Evolutionary conservation across 2,113 vertebrate species (phyloP).

Genomic region (Laterallus jamaicensis): DNA sequence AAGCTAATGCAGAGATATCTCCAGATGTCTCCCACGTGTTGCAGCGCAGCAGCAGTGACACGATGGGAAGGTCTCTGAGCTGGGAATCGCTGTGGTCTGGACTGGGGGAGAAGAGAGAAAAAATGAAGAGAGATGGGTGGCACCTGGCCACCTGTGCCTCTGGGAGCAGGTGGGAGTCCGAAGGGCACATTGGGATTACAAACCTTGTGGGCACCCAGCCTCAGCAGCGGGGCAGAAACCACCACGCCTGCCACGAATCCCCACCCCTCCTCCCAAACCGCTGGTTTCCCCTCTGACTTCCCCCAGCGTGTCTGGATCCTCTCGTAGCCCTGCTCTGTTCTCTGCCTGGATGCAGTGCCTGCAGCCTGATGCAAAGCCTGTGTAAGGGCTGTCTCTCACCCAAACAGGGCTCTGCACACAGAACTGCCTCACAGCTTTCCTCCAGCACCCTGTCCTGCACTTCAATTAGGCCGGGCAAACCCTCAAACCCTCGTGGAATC

Average conservation of each 20-base stretch:
- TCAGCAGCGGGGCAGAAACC: not conserved
- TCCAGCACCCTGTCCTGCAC: not conserved
- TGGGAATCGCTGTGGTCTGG: not conserved
- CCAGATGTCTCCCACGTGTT: not conserved
- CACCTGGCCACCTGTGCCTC: not conserved
- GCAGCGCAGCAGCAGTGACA: not conserved
- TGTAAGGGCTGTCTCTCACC: not conserved
- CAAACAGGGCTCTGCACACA: not conserved
- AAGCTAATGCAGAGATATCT: not conserved
- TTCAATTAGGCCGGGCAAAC: not conserved
- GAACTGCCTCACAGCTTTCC: not conserved
- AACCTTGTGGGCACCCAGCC: not conserved
- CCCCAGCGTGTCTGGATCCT: not conserved
- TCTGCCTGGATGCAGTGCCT: not conserved
- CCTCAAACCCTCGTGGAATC: not conserved
- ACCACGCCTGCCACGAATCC: not conserved
- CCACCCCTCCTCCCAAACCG: not conserved
- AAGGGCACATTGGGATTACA: not conserved
- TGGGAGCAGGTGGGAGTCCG: conserved; percentile 3
- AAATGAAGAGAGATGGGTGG: not conserved
- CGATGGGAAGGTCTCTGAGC: not conserved
- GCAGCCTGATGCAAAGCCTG: not conserved
- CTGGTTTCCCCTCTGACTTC: not conserved
- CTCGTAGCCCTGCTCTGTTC: not conserved
- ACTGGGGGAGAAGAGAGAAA: not conserved